phyloP scores from a whole-genome alignment of 1,140 invertebrate genomes.

The Nephila pilipes region DNA sequence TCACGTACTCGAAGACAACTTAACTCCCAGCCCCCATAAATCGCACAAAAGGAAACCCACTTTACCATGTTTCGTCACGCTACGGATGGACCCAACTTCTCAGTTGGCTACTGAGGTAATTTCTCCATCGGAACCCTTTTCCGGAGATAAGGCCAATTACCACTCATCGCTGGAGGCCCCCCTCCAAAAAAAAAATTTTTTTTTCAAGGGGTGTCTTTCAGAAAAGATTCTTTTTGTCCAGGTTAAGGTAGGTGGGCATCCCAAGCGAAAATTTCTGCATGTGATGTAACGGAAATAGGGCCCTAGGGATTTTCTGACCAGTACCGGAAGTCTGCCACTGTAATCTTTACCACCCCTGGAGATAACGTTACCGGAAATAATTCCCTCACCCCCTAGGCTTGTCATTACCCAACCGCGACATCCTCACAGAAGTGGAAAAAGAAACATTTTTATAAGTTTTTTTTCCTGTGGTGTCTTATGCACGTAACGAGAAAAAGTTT shows the following conservation, averaged over 20 bases:
- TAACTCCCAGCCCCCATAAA: not conserved
- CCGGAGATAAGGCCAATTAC: slow-evolving; percentile 63
- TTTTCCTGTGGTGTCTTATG: not conserved
- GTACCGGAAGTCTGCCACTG: slow-evolving; percentile 53
- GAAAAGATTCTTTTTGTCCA: not conserved
- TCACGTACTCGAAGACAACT: slow-evolving; percentile 2
- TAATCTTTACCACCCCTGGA: slow-evolving; percentile 9
- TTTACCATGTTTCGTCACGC: slow-evolving; percentile 5
- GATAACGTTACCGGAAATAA: slow-evolving; percentile 71
- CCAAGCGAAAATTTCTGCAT: slow-evolving; percentile 6
- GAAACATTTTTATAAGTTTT: slow-evolving; percentile 57
- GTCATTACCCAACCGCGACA: slow-evolving; percentile 55
- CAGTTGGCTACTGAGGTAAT: not conserved
- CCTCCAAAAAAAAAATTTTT: not conserved
- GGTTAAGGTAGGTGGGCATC: not conserved
- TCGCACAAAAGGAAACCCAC: not conserved
- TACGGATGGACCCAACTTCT: not conserved
- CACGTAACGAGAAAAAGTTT: not conserved
- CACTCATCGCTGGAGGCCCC: not conserved
- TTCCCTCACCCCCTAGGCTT: not conserved
- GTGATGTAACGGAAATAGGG: slow-evolving; percentile 26
- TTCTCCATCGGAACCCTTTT: slow-evolving; percentile 2
- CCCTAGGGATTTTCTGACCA: slow-evolving; percentile 37
- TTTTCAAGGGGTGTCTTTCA: not conserved
- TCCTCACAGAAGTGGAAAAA: not conserved